A percentile compares a stretch with the other conserved stretches of the same genome.
These are phyloP conservation scores for Xenus cinereus DNA, from an alignment of 2,113 vertebrate genomes.

Conservation along the genomic window DNA sequence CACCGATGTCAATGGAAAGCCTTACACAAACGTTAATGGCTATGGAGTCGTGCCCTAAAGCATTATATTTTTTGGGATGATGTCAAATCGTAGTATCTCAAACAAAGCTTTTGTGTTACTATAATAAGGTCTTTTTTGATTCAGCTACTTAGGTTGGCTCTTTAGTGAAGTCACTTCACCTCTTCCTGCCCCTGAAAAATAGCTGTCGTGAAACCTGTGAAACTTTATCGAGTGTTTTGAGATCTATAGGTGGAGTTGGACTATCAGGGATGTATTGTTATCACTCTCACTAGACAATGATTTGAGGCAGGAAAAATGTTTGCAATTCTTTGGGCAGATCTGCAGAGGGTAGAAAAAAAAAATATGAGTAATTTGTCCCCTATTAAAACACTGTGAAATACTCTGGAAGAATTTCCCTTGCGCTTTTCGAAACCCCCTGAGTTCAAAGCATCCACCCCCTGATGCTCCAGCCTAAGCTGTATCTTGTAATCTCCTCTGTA, in stretches of 20 bases:
- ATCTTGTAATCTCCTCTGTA: slow-evolving; percentile 39
- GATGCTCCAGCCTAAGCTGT: slow-evolving; percentile 35
- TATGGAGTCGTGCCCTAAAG: slow-evolving; percentile 50
- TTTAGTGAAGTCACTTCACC: slow-evolving; percentile 59
- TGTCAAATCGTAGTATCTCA: slow-evolving; percentile 50
- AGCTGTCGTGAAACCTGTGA: slow-evolving; percentile 23
- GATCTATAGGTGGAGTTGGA: slow-evolving; percentile 23
- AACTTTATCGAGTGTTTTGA: slow-evolving; percentile 36
- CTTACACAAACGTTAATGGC: slow-evolving; percentile 52
- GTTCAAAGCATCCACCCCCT: slow-evolving; percentile 55
- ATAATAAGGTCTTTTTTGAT: slow-evolving; percentile 41
- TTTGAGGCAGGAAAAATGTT: slow-evolving; percentile 28
- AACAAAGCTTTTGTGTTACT: slow-evolving; percentile 34
- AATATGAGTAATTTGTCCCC: slow-evolving; percentile 17
- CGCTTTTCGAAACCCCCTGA: slow-evolving; percentile 40
- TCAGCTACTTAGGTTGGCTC: slow-evolving; percentile 30
- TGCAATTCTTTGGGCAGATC: slow-evolving; percentile 31
- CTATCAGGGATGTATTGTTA: slow-evolving; percentile 13
- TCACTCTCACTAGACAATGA: not conserved
- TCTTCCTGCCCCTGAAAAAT: slow-evolving; percentile 13
- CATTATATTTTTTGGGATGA: slow-evolving; percentile 60
- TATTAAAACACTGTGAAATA: slow-evolving; percentile 24
- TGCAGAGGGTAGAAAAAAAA: not conserved
- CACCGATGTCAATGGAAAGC: slow-evolving; percentile 16
- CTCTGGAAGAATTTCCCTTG: slow-evolving; percentile 26